These are phyloP conservation scores for Euleptes europaea DNA, from an alignment of 2,113 vertebrate genomes.

Conservation along the genomic window DNA sequence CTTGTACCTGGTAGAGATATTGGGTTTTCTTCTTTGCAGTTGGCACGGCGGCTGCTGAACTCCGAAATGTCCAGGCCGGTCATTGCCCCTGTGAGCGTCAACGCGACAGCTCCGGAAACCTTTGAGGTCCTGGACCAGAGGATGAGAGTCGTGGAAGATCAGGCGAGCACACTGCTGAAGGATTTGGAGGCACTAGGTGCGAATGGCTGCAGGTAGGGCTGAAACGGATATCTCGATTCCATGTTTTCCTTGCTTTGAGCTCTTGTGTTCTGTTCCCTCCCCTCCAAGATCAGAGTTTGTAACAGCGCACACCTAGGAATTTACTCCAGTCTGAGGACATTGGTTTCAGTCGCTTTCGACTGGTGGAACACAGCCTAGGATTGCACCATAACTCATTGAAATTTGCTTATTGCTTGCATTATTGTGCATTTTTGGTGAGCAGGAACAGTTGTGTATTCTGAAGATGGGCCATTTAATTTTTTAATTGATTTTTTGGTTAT, in stretches of 20 bases:
- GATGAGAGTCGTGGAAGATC: slow-evolving; percentile 72
- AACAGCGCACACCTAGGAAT: no score
- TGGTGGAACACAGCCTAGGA: no score
- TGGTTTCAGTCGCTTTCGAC: no score
- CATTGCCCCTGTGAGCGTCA: slow-evolving; percentile 55
- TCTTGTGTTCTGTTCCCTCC: fast-evolving
- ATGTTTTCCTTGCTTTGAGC: neutral
- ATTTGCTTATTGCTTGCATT: no score
- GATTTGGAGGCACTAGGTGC: slow-evolving; percentile 65
- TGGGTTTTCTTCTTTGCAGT: neutral
- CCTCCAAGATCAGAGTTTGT: no score
- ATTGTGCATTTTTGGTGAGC: no score
- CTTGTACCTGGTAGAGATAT: neutral
- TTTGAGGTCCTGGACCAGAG: slow-evolving; percentile 68
- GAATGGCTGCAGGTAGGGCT: slow-evolving; percentile 46
- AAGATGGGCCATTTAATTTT: no score
- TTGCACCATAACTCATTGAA: no score
- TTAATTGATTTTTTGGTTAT: no score
- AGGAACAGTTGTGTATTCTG: no score
- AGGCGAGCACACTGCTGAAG: slow-evolving; percentile 63
- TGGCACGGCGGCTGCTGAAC: slow-evolving; percentile 26
- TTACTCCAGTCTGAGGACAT: no score
- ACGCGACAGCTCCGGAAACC: slow-evolving; percentile 67
- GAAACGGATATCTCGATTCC: neutral
- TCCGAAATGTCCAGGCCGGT: slow-evolving; percentile 48